Evolutionary conservation across 2,888 invertebrate species (phyloP).

Genomic region (Parnassius orleans): DNA sequence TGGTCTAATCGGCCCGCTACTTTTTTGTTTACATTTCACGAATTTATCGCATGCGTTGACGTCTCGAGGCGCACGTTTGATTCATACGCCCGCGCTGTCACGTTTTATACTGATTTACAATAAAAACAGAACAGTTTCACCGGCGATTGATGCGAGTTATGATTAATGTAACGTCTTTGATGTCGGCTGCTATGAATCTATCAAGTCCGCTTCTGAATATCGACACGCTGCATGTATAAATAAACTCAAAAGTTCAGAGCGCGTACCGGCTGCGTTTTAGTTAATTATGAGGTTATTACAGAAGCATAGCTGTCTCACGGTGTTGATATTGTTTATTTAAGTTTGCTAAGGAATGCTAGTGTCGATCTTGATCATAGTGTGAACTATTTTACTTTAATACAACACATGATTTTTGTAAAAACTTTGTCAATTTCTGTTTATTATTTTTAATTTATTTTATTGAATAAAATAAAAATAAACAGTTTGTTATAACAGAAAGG

Average conservation of each 20-base stretch:
- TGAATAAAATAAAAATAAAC: too few relatives aligned
- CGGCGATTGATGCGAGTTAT: constrained; percentile 80
- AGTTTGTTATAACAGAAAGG: background rate
- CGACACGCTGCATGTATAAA: constrained; percentile 72
- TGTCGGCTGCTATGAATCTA: constrained; percentile 79
- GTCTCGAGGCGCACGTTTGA: constrained; percentile 74
- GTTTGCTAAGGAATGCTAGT: background rate
- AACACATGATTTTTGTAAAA: too few relatives aligned
- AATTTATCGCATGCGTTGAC: constrained; percentile 74
- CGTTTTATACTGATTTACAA: constrained; percentile 81
- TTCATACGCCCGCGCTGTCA: constrained; percentile 75
- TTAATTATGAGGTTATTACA: constrained; percentile 76
- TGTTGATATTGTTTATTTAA: constrained; percentile 19
- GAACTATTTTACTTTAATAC: background rate
- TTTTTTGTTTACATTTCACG: constrained; percentile 73
- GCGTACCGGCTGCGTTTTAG: constrained; percentile 64
- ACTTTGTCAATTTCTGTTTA: too few relatives aligned
- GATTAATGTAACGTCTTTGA: constrained; percentile 78
- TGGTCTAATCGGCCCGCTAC: constrained; percentile 62
- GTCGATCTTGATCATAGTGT: background rate
- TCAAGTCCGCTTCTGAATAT: constrained; percentile 77
- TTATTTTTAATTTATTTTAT: too few relatives aligned
- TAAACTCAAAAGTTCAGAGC: constrained; percentile 68
- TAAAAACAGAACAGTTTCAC: constrained; percentile 76
- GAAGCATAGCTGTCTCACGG: constrained; percentile 51